Evolutionary conservation across 2,797 vertebrate genomes (phyloP), one percentile per base, ranked within the genome.

Genomic region (Lindbergichthys nudifrons): DNA sequence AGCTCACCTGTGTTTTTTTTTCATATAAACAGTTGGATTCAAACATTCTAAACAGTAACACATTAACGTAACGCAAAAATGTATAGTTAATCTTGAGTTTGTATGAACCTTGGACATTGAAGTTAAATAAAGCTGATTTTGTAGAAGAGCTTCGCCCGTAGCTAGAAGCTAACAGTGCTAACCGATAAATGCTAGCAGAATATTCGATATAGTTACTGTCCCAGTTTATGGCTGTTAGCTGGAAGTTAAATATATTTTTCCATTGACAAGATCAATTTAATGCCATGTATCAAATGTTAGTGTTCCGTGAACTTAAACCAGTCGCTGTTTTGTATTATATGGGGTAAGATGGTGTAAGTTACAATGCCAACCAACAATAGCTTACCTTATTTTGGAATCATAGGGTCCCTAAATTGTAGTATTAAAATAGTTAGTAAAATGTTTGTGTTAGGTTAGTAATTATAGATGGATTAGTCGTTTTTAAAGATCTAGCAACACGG

Each of bases 121-220:
- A 4, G 11, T 41, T 11, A 54, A 5, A 10, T 15, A 6, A 3
- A 2, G 46, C 46, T 41, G 2, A 0, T 42, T 65, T 12, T 26
- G 12, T 26, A 18, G 4, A 46, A 21, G 7, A 14, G 19, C 16
- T 74, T 60, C 9, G 21, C 0, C 36, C 10, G 42, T n/a, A 47
- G 36, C 47, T 59, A 16, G 2, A 45, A 59, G 75, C 80, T 74
- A 82, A 67, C 41, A 1, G n/a, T 59, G 70, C 65, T 83, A 73
- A 39, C 56, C 51, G 13, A 32, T 46, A 36, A 8, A 12, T 54
- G 26, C 45, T 80, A 77, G 71, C 56, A 50, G 14, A 57, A 53
- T 65, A 46, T 62, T 57, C 45, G 23, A n/a, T 18, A 13, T 15
- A 16, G 4, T 43, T n/a, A 15, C 43, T 30, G 23, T 13, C 23